Base-by-base conservation (phyloP, 1,140 invertebrate genomes). In the Drosophila bocqueti region DNA sequence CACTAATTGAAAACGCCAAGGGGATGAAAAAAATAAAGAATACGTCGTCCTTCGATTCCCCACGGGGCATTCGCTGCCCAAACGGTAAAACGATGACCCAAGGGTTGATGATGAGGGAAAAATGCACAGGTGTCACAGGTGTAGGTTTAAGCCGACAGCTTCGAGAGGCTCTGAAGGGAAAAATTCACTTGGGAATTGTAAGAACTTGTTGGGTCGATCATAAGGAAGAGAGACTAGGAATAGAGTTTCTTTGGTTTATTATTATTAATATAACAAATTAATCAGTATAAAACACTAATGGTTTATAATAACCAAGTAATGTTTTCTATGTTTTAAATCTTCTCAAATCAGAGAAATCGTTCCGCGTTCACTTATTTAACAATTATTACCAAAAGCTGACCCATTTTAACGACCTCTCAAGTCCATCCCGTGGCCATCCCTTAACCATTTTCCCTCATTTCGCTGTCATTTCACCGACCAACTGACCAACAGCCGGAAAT, bases 1-100 rank as follows among this genome's bases (percentile, higher is more conserved):
- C 72, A 83, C 84, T 83, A 90, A 87, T 87, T 84, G 81, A 90
- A 87, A 80, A 47, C 49, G 26, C 54, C 57, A 16, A 43, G 66
- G 76, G 79, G 72, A 58, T 71, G 81, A 43, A 55, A 11, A 49
- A 54, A 8, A 13, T 26, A 43, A 49, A 45, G 43, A 26, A 34
- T 45, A 47, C 29, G 36, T 60, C 31, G 36, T 60, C 31, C 42
- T 18, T 16, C 21, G 21, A 16, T 34, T 71, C 50, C 43, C 26
- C 31, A 11, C 24, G 43, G 66, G 50, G 3, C 49, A 46, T 40
- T 24, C 59, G 24, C 16, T 10, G 50, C 38, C 36, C 40, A 31
- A 40, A 47, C 49, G 55, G 24, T 21, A 4, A 43, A n/a, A 10
- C 63, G 40, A 36, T 65, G 26, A 42, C 63, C 18, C 55, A 43